Evolutionary conservation across 2,797 vertebrate genomes (phyloP), one percentile per base, ranked within the genome.

Genomic region (Toxotes lorentzi): DNA sequence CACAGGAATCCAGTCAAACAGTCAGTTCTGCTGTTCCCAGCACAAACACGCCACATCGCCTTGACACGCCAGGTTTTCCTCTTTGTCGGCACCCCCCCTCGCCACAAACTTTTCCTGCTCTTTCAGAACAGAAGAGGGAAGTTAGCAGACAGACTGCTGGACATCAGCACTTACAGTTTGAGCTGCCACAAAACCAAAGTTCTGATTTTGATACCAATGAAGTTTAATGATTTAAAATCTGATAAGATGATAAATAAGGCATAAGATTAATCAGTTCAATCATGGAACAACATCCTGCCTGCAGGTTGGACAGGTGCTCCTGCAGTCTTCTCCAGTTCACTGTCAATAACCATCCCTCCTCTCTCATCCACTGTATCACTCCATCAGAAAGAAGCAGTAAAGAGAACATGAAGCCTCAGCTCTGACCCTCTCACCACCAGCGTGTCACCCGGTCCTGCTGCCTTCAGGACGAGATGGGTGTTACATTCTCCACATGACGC

Each of bases 1-100:
- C 84, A 81, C 90, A 84, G 85, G 86, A 89, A 85, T 84, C 73
- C 67, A 81, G 91, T 92, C 87, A 90, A 88, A 85, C 82, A 89
- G 90, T 82, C 86, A 82, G 67, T 89, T 92, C 57, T 91, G 91
- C 88, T 88, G 79, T 80, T 80, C 59, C 57, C 75, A 86, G 84
- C 86, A 85, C 71, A 81, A 80, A 81, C 73, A 84, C 41, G 53
- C 62, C 60, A 74, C 86, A 81, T 82, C 19, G 70, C 70, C 70
- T 78, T 80, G 82, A 90, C 90, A 89, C 73, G 7, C 53, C 73
- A 78, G 74, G 70, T 88, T 81, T 85, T 91, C 79, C 67, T 75
- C 84, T 81, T 83, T 43, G 70, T 84, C 76, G 78, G 75, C 78
- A 77, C 51, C 38, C 68, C 17, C 50, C 2, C 27, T 4, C 27